Base-by-base conservation (phyloP, 37 sponge, comb jelly and placozoan genomes). In the Lycopodina hypogea region DNA sequence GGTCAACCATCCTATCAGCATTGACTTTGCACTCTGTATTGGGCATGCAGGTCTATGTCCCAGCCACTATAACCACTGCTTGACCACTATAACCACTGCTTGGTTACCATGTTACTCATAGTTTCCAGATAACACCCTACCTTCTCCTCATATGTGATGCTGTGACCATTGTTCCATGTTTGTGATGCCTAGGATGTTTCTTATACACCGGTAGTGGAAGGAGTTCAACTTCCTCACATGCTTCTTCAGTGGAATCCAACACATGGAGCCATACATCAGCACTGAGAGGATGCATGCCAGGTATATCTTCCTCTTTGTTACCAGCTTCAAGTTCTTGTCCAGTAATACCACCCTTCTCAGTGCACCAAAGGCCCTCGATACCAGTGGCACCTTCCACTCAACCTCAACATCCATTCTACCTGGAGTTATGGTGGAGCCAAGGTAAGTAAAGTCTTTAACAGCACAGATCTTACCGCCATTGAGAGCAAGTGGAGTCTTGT, bases 191-290 rank as follows among this genome's bases (percentile, higher is more conserved):
- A 75, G 58, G 40, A 56, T 56, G 56, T 65, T 62, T 8, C 65
- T 50, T 28, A 75, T 56, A 26, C 76, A 75, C 14, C 76, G 76
- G 36, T 75, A 61, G 36, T 75, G 76, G 41, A 75, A 75, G 36
- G 76, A 15, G 41, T 75, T 57, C 24, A 52, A 52, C 53, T 52
- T 52, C 53, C 15, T 52, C 15, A 15, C 15, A 15, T 52, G 53
- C 15, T 52, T 39, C 26, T 34, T 29, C n/a, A 75, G 59, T 7
- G 39, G 76, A 14, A 53, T 75, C 76, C 76, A 75, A 57, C 76
- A 75, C 41, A 57, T 61, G 22, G 61, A 19, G 21, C 76, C 76
- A 75, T 75, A 75, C 61, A 75, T 22, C 21, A 75, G 36, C 33
- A 52, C 53, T 52, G 53, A 52, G 15, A 52, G 53, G 11, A 52